A percentile compares a stretch with the other conserved stretches of the same genome.
Conservation (phyloP, 2,113 vertebrate species). For the Oreotragus oreotragus region DNA sequence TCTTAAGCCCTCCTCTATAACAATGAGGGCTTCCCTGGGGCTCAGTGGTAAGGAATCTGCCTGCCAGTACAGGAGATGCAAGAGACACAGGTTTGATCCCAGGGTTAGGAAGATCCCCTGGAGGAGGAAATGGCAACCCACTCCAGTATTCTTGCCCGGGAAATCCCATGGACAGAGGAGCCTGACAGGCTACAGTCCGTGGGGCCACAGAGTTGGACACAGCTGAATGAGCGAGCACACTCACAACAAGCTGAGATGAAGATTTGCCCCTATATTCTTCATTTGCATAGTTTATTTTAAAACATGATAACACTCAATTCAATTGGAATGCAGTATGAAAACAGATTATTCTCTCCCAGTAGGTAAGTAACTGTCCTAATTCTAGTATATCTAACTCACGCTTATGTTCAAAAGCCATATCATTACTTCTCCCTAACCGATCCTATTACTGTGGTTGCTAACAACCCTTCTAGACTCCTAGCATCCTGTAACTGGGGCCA, state of each 20-base stretch:
- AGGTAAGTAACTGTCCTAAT: not conserved
- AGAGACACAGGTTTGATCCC: not conserved
- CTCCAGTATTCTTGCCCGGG: not conserved
- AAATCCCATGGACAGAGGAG: not conserved
- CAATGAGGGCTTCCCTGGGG: not conserved
- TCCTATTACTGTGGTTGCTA: not conserved
- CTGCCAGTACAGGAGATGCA: not conserved
- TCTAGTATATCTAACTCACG: not conserved
- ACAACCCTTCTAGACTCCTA: not conserved
- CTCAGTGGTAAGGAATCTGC: not conserved
- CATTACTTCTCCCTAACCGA: not conserved
- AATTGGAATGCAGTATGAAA: not conserved
- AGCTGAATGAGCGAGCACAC: not conserved
- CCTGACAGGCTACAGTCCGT: not conserved
- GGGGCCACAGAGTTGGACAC: not conserved
- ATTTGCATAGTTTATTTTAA: not conserved
- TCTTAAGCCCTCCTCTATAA: not conserved
- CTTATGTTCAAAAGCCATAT: not conserved
- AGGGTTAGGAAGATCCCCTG: not conserved
- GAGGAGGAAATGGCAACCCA: not conserved
- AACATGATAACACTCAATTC: not conserved
- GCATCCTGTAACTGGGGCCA: not conserved
- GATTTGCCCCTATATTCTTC: not conserved
- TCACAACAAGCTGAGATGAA: not conserved
- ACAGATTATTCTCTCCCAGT: not conserved